phyloP scores from a whole-genome alignment of 2,888 invertebrate species.

The Protophormia terraenovae region DNA sequence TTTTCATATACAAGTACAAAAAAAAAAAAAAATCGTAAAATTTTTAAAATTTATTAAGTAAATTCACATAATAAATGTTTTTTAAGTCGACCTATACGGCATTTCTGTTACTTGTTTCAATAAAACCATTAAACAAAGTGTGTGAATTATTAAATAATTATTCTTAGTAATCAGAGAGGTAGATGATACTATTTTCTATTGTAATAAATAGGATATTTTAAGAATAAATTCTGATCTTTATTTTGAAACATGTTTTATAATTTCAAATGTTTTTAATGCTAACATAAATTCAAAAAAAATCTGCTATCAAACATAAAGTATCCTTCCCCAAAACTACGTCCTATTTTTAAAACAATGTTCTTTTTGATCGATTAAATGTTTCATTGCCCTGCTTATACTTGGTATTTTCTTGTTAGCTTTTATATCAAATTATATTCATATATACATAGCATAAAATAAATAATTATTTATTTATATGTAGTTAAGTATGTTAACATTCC shows the following conservation, averaged over 20 bases:
- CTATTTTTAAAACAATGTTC: background rate
- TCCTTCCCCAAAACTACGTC: background rate
- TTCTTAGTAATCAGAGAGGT: background rate
- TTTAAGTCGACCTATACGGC: background rate
- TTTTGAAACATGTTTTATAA: too few species aligned
- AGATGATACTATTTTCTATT: too few species aligned
- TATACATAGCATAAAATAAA: background rate
- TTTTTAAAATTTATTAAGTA: too few species aligned
- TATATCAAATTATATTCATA: background rate
- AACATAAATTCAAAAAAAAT: too few species aligned
- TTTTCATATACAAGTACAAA: too few species aligned
- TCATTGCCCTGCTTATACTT: background rate
- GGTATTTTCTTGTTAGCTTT: background rate
- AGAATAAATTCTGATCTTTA: too few species aligned
- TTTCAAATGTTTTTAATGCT: too few species aligned
- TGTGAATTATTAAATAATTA: background rate
- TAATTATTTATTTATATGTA: background rate
- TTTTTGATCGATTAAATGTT: background rate
- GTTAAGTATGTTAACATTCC: background rate
- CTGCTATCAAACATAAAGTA: background rate
- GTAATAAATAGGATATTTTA: too few species aligned
- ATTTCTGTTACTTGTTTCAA: background rate
- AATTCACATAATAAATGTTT: background rate
- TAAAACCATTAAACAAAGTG: background rate
- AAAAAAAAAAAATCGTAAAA: too few species aligned